phyloP scores from a whole-genome alignment of 2,797 vertebrate species.

The Danio choprae region DNA sequence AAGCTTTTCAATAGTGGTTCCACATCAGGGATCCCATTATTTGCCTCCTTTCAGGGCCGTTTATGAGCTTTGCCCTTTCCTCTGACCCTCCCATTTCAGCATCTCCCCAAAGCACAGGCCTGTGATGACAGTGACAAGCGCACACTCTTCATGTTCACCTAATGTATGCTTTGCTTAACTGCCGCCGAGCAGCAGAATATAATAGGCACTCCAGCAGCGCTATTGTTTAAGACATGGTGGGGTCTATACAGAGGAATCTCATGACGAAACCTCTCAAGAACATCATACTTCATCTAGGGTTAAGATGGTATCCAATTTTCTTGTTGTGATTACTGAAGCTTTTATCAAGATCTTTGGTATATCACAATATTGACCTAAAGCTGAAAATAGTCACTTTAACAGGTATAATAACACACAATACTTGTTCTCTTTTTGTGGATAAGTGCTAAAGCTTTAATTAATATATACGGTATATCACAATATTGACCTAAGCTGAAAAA shows the following conservation, averaged over 20 bases:
- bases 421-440: no score
- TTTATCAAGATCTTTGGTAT: no score
- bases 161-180: conserved; percentile 74
- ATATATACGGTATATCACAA: no score
- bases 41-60: conserved; percentile 72
- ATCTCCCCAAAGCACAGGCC: conserved; percentile 43
- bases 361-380: no score
- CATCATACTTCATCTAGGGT: no score
- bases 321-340: no score
- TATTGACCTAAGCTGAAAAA: no score
- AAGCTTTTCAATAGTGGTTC: conserved; percentile 75
- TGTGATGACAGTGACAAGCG: conserved; percentile 55
- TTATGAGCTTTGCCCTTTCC: conserved; percentile 73
- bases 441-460: no score
- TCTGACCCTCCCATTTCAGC: conserved; percentile 69
- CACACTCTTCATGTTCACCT: conserved; percentile 57
- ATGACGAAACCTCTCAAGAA: background rate
- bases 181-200: conserved; percentile 61
- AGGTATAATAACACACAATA: no score
- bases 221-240: background rate
- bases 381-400: no score
- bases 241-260: background rate
- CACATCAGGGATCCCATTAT: conserved; percentile 79
- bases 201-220: conserved; percentile 34
- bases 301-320: no score